Evolutionary conservation across 2,888 invertebrate genomes (phyloP).

Genomic region (Lasioglossum vierecki): DNA sequence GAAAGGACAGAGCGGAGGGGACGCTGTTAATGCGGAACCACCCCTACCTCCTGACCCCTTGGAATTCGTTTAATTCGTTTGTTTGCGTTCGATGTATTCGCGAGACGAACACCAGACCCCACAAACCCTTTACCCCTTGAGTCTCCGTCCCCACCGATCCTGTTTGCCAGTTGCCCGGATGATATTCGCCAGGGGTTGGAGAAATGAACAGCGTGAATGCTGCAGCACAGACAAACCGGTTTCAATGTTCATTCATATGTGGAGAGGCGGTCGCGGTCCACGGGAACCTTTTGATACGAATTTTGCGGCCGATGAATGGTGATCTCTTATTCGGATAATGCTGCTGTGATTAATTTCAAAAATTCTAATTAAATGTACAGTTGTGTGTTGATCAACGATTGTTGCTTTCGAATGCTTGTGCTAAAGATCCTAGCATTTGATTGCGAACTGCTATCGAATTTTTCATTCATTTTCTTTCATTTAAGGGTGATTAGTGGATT

Average conservation of each 20-base stretch:
- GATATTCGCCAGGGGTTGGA: neutral
- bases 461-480: too few relatives aligned
- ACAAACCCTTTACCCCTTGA: neutral
- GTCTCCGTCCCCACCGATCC: neutral
- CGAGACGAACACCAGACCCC: neutral
- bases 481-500: neutral
- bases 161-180: neutral
- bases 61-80: slow-evolving; percentile 33
- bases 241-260: slow-evolving; percentile 13
- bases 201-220: neutral
- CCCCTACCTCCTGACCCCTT: neutral
- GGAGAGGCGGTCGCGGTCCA: neutral
- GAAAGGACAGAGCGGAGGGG: neutral
- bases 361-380: neutral
- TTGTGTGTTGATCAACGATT: neutral
- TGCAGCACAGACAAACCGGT: slow-evolving; percentile 2
- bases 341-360: neutral
- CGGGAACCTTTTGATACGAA: neutral
- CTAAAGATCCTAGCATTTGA: neutral
- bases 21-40: neutral
- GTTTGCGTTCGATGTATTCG: slow-evolving; percentile 4
- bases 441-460: too few relatives aligned
- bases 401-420: neutral
- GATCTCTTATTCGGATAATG: neutral
- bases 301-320: neutral